A percentile compares a stretch with the other conserved stretches of the same genome.
Evolutionary conservation across 1,140 invertebrate species (phyloP).

Genomic region (Lepidurus arcticus): DNA sequence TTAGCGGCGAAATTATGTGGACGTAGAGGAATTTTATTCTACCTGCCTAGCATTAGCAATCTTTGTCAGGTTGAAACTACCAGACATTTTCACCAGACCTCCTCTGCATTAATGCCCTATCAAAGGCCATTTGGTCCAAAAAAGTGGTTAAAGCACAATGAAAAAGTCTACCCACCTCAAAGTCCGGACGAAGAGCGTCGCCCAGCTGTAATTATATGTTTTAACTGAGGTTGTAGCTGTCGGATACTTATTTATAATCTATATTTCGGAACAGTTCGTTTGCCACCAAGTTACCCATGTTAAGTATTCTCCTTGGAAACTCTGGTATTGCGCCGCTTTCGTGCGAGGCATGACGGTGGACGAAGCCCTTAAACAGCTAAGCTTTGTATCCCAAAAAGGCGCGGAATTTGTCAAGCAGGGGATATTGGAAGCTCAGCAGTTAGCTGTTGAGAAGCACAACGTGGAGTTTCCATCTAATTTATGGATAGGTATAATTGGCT

Average conservation of each 20-base stretch:
- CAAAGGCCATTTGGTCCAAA: constrained; percentile 35
- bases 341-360: constrained; percentile 87
- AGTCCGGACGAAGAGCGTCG: constrained; percentile 62
- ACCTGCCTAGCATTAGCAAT: background rate
- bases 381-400: constrained; percentile 77
- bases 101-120: constrained; percentile 40
- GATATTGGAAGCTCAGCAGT: constrained; percentile 77
- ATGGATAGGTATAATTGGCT: constrained; percentile 72
- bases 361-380: constrained; percentile 85
- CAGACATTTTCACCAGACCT: constrained; percentile 17
- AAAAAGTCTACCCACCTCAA: constrained; percentile 72
- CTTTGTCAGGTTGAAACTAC: background rate
- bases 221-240: constrained; percentile 25
- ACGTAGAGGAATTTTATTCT: background rate
- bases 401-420: constrained; percentile 69
- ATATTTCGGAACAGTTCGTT: constrained; percentile 63
- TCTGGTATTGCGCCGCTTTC: constrained; percentile 83
- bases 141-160: constrained; percentile 54
- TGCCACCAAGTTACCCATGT: constrained; percentile 75
- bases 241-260: constrained; percentile 34
- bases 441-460: constrained; percentile 82
- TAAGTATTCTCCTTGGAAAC: constrained; percentile 82
- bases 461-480: constrained; percentile 93
- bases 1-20: background rate
- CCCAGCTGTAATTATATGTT: constrained; percentile 64